Evolutionary conservation across 2,113 vertebrate genomes (phyloP).

Genomic region (Alectura lathami): DNA sequence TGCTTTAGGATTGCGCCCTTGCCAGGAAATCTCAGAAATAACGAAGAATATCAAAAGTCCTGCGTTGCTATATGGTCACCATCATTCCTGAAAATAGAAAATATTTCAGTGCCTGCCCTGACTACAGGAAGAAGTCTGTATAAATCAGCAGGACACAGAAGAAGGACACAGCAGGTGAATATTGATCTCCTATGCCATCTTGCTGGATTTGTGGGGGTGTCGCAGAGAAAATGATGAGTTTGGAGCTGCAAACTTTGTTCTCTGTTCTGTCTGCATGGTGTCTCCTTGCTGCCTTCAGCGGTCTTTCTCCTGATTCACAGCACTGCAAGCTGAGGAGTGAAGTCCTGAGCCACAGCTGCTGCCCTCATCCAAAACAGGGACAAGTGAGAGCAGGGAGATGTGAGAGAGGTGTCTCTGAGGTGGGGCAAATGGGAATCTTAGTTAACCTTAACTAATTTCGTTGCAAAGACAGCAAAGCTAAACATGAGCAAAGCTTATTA

Average conservation of each 20-base stretch:
- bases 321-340: not conserved
- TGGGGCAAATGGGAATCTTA: not conserved
- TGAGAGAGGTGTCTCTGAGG: not conserved
- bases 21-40: not conserved
- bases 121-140: not conserved
- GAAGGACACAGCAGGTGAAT: not conserved
- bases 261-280: not conserved
- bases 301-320: not conserved
- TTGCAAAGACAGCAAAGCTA: not conserved
- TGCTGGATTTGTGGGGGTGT: not conserved
- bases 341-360: not conserved
- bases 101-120: not conserved
- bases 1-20: not conserved
- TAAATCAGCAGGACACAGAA: not conserved
- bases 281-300: not conserved
- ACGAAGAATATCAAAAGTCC: not conserved
- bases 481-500: not conserved
- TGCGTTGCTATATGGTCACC: not conserved
- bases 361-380: not conserved
- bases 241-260: not conserved
- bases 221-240: not conserved
- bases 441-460: not conserved
- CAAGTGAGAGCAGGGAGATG: not conserved
- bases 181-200: not conserved
- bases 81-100: not conserved